Conservation (phyloP, 1,140 invertebrate genomes). For the Cydia fagiglandana region DNA sequence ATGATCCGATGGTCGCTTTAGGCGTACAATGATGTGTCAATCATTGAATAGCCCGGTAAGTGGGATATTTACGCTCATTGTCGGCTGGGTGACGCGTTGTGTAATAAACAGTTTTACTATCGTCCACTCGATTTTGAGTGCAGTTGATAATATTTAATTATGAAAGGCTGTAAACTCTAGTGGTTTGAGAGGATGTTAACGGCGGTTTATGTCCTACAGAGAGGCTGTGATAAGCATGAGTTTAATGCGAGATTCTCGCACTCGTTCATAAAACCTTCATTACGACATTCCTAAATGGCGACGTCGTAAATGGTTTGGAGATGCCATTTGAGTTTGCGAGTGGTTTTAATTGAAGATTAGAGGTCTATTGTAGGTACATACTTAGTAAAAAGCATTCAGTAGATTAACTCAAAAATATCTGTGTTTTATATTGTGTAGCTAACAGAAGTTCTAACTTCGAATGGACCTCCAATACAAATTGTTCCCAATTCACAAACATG, state of each 20-base stretch:
- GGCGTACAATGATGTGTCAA: constrained; percentile 42
- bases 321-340: not conserved
- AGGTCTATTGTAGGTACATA: not conserved
- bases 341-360: not conserved
- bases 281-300: constrained; percentile 10
- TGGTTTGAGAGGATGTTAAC: constrained; percentile 17
- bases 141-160: constrained; percentile 30
- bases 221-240: constrained; percentile 2
- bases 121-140: constrained; percentile 37
- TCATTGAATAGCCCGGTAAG: constrained; percentile 35
- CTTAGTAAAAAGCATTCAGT: not conserved
- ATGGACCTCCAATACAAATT: constrained; percentile 2
- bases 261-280: constrained; percentile 8
- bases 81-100: constrained; percentile 37
- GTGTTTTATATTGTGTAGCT: not conserved
- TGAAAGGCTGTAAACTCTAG: constrained; percentile 20
- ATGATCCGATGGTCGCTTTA: constrained; percentile 28
- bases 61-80: constrained; percentile 49
- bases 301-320: not conserved
- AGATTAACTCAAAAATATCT: not conserved
- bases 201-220: constrained; percentile 16
- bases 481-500: constrained; percentile 3
- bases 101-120: constrained; percentile 42
- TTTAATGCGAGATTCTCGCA: constrained; percentile 13
- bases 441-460: not conserved